Conservation (phyloP, 2,888 invertebrate species). For the Salticus scenicus region DNA sequence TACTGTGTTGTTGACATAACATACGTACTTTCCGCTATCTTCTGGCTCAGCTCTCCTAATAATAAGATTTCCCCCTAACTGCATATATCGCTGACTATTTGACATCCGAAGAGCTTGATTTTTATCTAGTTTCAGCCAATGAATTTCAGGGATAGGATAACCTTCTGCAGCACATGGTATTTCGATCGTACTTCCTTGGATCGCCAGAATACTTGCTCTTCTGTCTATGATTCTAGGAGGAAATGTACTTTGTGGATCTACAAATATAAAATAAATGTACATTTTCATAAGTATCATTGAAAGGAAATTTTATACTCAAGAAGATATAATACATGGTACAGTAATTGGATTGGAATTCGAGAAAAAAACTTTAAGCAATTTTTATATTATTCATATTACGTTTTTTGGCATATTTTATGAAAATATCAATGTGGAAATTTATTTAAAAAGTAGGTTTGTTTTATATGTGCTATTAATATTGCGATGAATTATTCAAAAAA, state of each 20-base stretch:
- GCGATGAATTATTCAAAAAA: too few species aligned
- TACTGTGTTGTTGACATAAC: constrained; percentile 75
- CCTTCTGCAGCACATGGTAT: constrained; percentile 83
- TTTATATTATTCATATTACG: too few species aligned
- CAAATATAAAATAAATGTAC: constrained; percentile 4
- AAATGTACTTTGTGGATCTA: constrained; percentile 71
- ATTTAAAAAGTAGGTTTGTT: too few species aligned
- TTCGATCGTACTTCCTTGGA: constrained; percentile 78
- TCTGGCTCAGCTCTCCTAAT: constrained; percentile 73
- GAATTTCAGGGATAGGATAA: constrained; percentile 84
- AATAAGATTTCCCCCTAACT: constrained; percentile 75
- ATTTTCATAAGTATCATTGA: too few species aligned
- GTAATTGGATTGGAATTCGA: too few species aligned
- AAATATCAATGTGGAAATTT: too few species aligned
- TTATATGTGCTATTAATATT: too few species aligned
- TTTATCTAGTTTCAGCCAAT: constrained; percentile 77
- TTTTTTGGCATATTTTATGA: too few species aligned
- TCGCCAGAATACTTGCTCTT: constrained; percentile 48
- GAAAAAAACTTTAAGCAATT: too few species aligned
- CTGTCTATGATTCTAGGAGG: constrained; percentile 70
- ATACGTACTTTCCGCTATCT: constrained; percentile 76
- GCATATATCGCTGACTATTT: constrained; percentile 70
- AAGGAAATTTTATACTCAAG: too few species aligned
- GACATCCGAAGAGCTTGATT: constrained; percentile 35
- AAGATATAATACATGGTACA: too few species aligned